Conservation (phyloP, 2,888 invertebrate species). For the Criorhina ranunculi region DNA sequence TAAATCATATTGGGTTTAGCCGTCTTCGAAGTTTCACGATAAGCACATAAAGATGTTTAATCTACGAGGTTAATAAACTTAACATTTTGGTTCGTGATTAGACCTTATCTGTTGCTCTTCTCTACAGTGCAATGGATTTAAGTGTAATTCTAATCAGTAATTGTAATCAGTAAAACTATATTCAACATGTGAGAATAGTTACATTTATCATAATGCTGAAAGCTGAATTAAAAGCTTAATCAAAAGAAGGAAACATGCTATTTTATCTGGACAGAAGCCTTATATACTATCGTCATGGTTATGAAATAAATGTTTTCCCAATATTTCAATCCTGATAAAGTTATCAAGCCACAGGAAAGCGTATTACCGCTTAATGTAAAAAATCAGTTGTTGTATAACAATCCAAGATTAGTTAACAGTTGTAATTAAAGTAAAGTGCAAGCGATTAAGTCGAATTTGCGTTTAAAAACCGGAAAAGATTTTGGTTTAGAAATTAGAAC, state of each 20-base stretch:
- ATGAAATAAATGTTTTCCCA: not conserved
- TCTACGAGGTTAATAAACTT: conserved; percentile 3
- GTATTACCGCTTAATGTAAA: not conserved
- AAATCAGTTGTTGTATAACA: not conserved
- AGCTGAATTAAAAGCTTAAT: too few species aligned
- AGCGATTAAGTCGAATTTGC: not conserved
- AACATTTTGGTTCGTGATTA: not conserved
- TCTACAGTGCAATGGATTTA: too few species aligned
- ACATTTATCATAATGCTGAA: too few species aligned
- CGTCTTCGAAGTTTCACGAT: not conserved
- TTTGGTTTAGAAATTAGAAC: not conserved
- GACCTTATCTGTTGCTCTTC: not conserved
- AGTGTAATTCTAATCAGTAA: not conserved
- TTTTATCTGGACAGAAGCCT: not conserved
- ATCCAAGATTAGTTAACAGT: conserved; percentile 16
- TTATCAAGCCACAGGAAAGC: not conserved
- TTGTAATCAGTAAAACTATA: too few species aligned
- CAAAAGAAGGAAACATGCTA: not conserved
- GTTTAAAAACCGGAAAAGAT: conserved; percentile 4
- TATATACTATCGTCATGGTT: not conserved
- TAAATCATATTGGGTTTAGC: not conserved
- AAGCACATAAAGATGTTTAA: not conserved
- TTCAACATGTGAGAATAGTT: too few species aligned
- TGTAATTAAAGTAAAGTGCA: conserved; percentile 28
- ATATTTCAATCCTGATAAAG: conserved; percentile 1